These are phyloP conservation scores for Amiota communis DNA, from an alignment of 2,888 invertebrate genomes.

Conservation along the genomic window DNA sequence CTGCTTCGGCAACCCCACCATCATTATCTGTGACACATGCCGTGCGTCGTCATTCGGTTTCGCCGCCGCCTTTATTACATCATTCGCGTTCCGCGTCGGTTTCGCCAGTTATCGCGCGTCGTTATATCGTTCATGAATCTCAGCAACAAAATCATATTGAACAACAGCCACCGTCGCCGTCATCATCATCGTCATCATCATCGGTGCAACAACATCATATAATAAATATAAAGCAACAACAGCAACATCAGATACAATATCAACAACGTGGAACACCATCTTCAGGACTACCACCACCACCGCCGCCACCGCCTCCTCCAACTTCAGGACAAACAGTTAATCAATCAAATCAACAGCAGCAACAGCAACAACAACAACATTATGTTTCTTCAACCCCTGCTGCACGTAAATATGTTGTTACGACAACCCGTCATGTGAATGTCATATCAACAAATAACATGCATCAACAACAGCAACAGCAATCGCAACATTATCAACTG, in stretches of 20 bases:
- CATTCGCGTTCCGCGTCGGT: slow-evolving; percentile 64
- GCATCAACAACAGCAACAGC: slow-evolving; percentile 53
- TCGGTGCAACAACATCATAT: slow-evolving; percentile 35
- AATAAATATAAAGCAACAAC: slow-evolving; percentile 33
- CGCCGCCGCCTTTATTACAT: slow-evolving; percentile 65
- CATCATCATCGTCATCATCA: slow-evolving; percentile 26
- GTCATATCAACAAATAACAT: slow-evolving; percentile 67
- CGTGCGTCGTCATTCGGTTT: slow-evolving; percentile 59
- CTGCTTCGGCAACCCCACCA: neutral
- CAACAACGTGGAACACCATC: slow-evolving; percentile 2
- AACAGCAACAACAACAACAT: slow-evolving; percentile 42
- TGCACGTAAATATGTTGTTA: slow-evolving; percentile 69
- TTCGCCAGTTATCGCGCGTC: slow-evolving; percentile 59
- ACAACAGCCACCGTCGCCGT: neutral
- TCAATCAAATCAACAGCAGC: slow-evolving; percentile 39
- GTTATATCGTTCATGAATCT: slow-evolving; percentile 51
- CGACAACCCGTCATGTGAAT: slow-evolving; percentile 67
- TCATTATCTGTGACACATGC: neutral
- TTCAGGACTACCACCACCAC: slow-evolving; percentile 38
- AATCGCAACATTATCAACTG: slow-evolving; percentile 51
- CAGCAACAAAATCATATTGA: too few relatives aligned
- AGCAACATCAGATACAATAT: slow-evolving; percentile 37
- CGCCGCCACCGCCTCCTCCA: slow-evolving; percentile 52
- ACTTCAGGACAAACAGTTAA: slow-evolving; percentile 41
- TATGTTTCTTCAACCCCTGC: slow-evolving; percentile 55